Evolutionary conservation across 2,113 vertebrate genomes (phyloP).

Genomic region (Galeopterus variegatus): DNA sequence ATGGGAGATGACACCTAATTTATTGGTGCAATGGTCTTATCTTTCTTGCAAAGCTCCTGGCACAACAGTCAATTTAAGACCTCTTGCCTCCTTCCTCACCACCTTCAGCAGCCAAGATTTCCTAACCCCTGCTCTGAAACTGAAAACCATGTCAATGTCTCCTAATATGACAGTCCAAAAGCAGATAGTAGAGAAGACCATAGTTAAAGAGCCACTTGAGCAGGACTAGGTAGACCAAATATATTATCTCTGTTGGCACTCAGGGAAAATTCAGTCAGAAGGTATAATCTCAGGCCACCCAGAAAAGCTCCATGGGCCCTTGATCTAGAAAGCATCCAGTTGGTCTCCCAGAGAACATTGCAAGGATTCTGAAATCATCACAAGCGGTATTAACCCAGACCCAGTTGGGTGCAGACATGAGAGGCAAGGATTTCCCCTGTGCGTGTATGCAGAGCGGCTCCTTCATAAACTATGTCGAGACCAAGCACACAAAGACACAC

Average conservation of each 20-base stretch:
- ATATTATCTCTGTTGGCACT: neutral
- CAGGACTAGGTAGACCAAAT: neutral
- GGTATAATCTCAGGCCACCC: neutral
- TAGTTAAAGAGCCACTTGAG: neutral
- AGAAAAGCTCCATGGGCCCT: neutral
- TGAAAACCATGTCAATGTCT: neutral
- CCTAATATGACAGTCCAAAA: neutral
- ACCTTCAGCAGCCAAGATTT: neutral
- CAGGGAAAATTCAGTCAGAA: neutral
- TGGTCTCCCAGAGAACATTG: neutral
- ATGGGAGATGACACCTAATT: neutral
- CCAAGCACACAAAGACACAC: neutral
- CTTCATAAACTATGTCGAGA: neutral
- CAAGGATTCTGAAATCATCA: neutral
- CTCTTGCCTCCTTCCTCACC: neutral
- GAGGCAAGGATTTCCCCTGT: neutral
- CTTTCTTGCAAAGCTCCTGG: neutral
- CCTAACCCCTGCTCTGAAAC: neutral
- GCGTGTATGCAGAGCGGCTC: neutral
- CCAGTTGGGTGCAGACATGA: fast-evolving
- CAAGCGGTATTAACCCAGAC: neutral
- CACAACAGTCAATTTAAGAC: neutral
- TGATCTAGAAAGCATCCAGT: neutral
- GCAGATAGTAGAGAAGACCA: neutral
- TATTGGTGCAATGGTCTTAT: too few species aligned